Evolutionary conservation across 2,113 vertebrate species (phyloP).

Genomic region (Turnix velox): DNA sequence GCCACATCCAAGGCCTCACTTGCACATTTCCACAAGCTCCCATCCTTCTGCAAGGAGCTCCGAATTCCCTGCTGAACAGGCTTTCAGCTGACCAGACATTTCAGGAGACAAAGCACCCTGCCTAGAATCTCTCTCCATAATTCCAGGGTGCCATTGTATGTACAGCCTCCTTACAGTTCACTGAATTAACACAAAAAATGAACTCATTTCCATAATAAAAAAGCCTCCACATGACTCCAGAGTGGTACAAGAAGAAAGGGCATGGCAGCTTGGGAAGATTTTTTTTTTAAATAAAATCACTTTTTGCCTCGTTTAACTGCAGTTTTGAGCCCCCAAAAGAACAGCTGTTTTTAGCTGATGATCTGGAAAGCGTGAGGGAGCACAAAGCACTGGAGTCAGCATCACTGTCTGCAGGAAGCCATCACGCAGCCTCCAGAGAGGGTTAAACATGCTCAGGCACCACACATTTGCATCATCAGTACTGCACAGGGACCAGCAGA

Average conservation of each 20-base stretch:
- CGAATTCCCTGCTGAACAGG: neutral
- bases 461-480: conserved; percentile 29
- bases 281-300: too few relatives aligned
- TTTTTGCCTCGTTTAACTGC: neutral
- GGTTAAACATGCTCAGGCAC: neutral
- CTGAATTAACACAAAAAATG: neutral
- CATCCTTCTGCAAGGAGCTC: neutral
- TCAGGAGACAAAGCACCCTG: neutral
- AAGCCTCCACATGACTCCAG: neutral
- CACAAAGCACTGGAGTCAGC: neutral
- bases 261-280: neutral
- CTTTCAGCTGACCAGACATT: neutral
- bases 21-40: too few relatives aligned
- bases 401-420: neutral
- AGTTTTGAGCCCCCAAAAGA: neutral
- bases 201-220: neutral
- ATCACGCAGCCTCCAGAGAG: neutral
- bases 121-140: neutral
- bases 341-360: neutral
- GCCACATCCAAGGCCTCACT: neutral
- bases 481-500: neutral
- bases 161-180: neutral
- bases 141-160: neutral
- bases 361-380: neutral
- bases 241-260: neutral